Evolutionary conservation across 2,797 vertebrate species (phyloP).

Genomic region (Zonotrichia albicollis): DNA sequence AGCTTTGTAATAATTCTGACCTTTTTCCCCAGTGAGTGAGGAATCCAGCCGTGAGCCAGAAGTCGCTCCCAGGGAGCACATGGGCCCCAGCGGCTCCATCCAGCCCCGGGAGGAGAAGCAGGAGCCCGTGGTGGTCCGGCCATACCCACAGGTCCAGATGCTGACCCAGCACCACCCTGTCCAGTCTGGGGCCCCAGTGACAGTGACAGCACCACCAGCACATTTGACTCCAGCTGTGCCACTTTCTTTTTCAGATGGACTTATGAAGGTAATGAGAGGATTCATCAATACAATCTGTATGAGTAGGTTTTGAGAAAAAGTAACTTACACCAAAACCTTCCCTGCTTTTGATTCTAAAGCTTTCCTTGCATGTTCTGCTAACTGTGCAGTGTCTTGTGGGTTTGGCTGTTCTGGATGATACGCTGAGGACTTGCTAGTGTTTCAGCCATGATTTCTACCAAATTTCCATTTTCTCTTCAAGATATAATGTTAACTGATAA

Average conservation of each 20-base stretch:
- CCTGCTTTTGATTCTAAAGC: background rate
- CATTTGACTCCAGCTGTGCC: slow-evolving; percentile 89
- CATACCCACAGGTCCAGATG: slow-evolving; percentile 92
- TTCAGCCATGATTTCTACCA: background rate
- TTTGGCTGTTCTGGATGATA: background rate
- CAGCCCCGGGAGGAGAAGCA: slow-evolving; percentile 94
- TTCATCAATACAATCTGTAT: fast-evolving
- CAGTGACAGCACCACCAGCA: slow-evolving; percentile 85
- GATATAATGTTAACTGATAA: background rate
- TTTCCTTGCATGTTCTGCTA: background rate
- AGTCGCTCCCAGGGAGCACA: slow-evolving; percentile 82
- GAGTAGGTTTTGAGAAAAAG: background rate
- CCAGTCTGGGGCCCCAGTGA: slow-evolving; percentile 85
- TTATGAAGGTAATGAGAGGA: slow-evolving; percentile 87
- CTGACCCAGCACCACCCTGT: slow-evolving; percentile 87
- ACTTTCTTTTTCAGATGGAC: slow-evolving; percentile 87
- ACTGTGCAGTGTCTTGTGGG: background rate
- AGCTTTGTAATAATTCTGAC: background rate
- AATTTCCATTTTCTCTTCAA: background rate
- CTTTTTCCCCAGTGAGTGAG: slow-evolving; percentile 68
- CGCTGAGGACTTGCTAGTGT: background rate
- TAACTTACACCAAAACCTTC: background rate
- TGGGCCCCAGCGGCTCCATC: slow-evolving; percentile 74
- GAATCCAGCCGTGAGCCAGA: slow-evolving; percentile 86
- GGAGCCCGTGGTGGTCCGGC: slow-evolving; percentile 94